Conservation (phyloP, 1,140 invertebrate species). For the Drosophila subpulchrella region DNA sequence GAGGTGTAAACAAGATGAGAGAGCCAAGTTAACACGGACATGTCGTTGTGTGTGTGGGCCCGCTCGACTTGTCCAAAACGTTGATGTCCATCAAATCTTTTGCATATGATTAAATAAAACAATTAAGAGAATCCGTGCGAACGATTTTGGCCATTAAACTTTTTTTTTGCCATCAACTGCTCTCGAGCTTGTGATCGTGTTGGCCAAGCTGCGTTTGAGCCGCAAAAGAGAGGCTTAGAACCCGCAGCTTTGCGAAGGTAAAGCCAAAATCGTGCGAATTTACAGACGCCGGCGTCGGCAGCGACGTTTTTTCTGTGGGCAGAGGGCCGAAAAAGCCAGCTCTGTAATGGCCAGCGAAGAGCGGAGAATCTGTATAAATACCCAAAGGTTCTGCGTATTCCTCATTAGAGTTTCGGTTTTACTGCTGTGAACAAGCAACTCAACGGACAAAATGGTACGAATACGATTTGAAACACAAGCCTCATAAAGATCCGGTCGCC, state of each 20-base stretch:
- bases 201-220: constrained; percentile 32
- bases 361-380: constrained; percentile 82
- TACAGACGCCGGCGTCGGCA: constrained; percentile 52
- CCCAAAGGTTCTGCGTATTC: constrained; percentile 82
- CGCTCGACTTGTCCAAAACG: constrained; percentile 56
- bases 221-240: constrained; percentile 65
- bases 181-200: constrained; percentile 43
- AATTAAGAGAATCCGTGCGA: constrained; percentile 78
- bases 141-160: constrained; percentile 67
- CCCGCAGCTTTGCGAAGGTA: constrained; percentile 30
- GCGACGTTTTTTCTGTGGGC: constrained; percentile 25
- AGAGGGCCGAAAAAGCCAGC: constrained; percentile 11
- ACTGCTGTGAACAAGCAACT: constrained; percentile 78
- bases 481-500: neutral
- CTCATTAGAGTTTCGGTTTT: constrained; percentile 81
- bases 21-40: constrained; percentile 19
- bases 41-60: constrained; percentile 24
- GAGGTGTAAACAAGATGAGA: constrained; percentile 51
- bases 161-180: constrained; percentile 50
- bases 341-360: constrained; percentile 63
- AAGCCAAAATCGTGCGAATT: constrained; percentile 64
- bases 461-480: neutral
- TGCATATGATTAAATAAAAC: constrained; percentile 81
- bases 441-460: constrained; percentile 76
- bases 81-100: constrained; percentile 81